Percentiles rank a stretch among this genome's conserved stretches.
Conservation (phyloP, 2,113 vertebrate genomes). For the Donacobius atricapilla region DNA sequence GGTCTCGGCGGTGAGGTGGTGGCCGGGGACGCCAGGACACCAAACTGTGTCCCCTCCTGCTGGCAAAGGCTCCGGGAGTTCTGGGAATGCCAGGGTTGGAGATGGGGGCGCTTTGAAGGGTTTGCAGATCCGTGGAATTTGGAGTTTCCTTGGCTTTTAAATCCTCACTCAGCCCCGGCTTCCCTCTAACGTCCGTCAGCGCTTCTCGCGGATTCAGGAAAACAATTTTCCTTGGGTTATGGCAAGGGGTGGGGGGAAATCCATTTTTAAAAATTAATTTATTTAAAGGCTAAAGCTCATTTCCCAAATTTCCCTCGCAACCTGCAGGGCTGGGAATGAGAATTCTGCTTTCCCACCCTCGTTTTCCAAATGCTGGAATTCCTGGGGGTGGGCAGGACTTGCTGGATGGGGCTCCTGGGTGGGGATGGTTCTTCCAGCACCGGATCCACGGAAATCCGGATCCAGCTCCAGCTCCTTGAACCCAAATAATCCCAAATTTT, state of each 20-base stretch:
- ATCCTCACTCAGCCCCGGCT: not conserved
- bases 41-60: not conserved
- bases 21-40: not conserved
- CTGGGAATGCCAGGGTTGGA: no score
- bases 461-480: not conserved
- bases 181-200: accelerated
- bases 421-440: not conserved
- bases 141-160: not conserved
- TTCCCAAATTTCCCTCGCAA: not conserved
- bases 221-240: accelerated
- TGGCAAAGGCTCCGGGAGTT: not conserved
- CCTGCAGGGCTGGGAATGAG: not conserved
- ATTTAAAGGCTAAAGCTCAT: not conserved
- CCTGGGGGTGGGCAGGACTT: not conserved
- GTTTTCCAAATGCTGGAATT: not conserved
- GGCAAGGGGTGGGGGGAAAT: accelerated
- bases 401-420: not conserved
- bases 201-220: not conserved
- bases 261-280: not conserved
- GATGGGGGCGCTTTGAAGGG: not conserved
- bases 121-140: not conserved
- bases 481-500: no score
- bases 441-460: not conserved
- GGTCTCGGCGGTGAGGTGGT: not conserved
- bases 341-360: not conserved